Evolutionary conservation across 2,797 vertebrate genomes (phyloP).

Genomic region (Parotocinclus haroldoi): DNA sequence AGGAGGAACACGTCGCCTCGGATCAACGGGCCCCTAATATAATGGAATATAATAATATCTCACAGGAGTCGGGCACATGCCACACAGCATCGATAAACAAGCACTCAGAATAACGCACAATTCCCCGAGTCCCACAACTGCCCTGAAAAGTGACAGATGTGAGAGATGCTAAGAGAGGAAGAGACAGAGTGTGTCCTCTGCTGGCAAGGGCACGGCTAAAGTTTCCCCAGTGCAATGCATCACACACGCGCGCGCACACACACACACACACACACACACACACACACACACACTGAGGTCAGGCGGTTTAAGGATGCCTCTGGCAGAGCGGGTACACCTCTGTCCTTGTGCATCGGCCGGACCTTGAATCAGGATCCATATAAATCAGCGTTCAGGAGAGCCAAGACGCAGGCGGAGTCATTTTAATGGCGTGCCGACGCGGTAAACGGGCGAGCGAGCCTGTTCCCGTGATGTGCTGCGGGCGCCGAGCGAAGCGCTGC

Average conservation of each 20-base stretch:
- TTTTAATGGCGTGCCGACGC: slow-evolving; percentile 31
- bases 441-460: slow-evolving; percentile 23
- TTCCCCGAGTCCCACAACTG: slow-evolving; percentile 28
- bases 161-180: slow-evolving; percentile 29
- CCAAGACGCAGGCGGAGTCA: slow-evolving; percentile 14
- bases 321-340: slow-evolving; percentile 23
- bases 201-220: slow-evolving; percentile 34
- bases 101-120: slow-evolving; percentile 26
- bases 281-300: slow-evolving; percentile 48
- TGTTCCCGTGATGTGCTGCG: slow-evolving; percentile 22
- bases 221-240: slow-evolving; percentile 27
- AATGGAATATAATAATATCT: slow-evolving; percentile 36
- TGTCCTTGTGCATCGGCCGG: slow-evolving; percentile 28
- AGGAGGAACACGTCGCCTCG: slow-evolving; percentile 18
- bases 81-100: slow-evolving; percentile 29
- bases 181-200: slow-evolving; percentile 21
- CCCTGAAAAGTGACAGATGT: slow-evolving; percentile 26
- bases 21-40: slow-evolving; percentile 26
- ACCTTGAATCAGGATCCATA: slow-evolving; percentile 37
- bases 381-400: slow-evolving; percentile 21
- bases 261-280: slow-evolving; percentile 13
- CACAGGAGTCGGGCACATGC: slow-evolving; percentile 19
- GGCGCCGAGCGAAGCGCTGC: slow-evolving; percentile 17
- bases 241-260: slow-evolving; percentile 13
- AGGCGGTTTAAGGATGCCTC: slow-evolving; percentile 61